Base-by-base conservation (phyloP, 2,113 vertebrate genomes). In the Syngnathus typhle region DNA sequence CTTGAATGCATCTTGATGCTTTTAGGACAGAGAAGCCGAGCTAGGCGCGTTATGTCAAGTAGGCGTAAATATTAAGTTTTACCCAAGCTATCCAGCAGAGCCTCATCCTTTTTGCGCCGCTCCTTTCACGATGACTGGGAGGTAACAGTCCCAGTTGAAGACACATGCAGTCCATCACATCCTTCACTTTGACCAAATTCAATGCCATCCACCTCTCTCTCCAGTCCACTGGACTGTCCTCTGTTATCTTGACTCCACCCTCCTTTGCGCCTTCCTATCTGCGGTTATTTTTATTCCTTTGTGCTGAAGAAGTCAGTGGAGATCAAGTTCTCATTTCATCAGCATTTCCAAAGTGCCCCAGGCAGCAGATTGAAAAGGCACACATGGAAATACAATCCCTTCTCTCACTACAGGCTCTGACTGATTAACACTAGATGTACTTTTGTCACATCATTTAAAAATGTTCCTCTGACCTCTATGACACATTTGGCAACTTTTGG, bases 261-360 rank as follows among this genome's bases (percentile, higher is more conserved):
- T 46, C 39, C 64, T 51, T 62, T 51, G 38, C 47, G 41, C 37
- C 78, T 59, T 46, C 37, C 78, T 59, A 61, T 64, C 76, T 41
- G 46, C 5, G 37, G 87, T 87, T 90, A 88, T 88, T 90, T 90
- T 87, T 89, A 87, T 76, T 78, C 79, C 56, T 79, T 64, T 71
- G 77, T 78, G 64, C 82, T 82, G 76, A 71, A 79, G 82, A 83
- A 75, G 80, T 74, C 54, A 71, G 73, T 21, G 54, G 64, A 79
- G 87, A 90, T 91, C 90, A 86, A 37, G 88, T 91, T 91, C 80
- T 77, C 75, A 70, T 64, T 19, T 71, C 76, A 86, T 91, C 89
- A 91, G 90, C 90, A 83, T 81, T 89, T 90, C 76, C 80, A 75
- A 60, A 55, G 81, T 65, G 60, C 71, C 73, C 73, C 76, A 64